Evolutionary conservation across 2,797 vertebrate species (phyloP), one percentile per base, ranked within the genome.

Genomic region (Sternarchorhynchus goeldii): DNA sequence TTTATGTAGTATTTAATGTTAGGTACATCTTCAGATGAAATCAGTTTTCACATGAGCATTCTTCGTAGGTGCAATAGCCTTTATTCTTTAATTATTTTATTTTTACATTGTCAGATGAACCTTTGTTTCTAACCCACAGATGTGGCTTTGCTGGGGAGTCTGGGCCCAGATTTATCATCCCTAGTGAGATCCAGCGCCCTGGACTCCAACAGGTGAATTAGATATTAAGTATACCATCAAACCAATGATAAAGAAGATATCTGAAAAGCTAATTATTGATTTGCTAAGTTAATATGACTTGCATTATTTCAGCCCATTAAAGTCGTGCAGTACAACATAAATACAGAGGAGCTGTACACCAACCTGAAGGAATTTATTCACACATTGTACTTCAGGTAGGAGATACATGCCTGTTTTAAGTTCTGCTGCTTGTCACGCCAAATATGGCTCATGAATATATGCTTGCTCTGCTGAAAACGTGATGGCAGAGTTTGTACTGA

Each of bases 141-240:
- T 99, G 97, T 91, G 98, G 98, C 82, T 99, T 99, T 94, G 98
- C 97, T 84, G 98, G 98, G 86, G 98, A 99, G 93, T 96, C 95
- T 20, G 96, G 96, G 82, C 98, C 98, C 77, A 95, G 98, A 87
- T 99, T 98, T 89, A 96, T 99, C 84, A 95, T 99, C 88, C 96
- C 97, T 66, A 99, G 96, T 88, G 96, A 99, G 90, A 95, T 99
- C 83, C 94, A 94, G 92, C 97, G 90, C 86, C 90, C 94, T 0
- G 95, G 95, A 36, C 74, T 94, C 25, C 84, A 94, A 17, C 95
- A 98, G 93, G 97, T 99, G 88, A 84, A 78, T 63, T 0, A 32
- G 18, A 34, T 3, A 20, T 55, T 70, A 17, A 25, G 16, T 18
- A 2, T n/a, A 8, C 17, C 25, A n/a, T 34, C 2, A 6, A 7